phyloP scores from a whole-genome alignment of 2,113 vertebrate species.

The Colaptes auratus region DNA sequence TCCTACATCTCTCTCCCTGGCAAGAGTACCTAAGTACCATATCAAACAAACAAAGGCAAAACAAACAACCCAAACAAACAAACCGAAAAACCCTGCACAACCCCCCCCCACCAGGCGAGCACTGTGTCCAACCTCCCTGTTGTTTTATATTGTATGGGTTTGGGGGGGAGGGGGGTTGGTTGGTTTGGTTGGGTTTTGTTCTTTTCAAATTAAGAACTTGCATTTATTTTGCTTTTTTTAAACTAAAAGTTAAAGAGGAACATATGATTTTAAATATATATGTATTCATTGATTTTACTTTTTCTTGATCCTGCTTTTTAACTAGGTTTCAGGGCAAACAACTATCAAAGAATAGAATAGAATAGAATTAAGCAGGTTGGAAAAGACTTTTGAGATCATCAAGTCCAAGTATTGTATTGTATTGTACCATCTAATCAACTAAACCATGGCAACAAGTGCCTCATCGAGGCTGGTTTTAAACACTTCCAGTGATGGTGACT shows the following conservation, averaged over 20 bases:
- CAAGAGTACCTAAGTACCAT: neutral
- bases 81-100: accelerated
- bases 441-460: no score
- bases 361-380: no score
- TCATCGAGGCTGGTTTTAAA: no score
- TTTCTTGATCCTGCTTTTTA: neutral
- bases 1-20: neutral
- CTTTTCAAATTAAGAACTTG: neutral
- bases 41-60: neutral
- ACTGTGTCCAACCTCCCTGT: neutral
- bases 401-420: no score
- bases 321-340: neutral
- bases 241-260: neutral
- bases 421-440: no score
- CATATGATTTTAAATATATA: no score
- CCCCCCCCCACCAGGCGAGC: neutral
- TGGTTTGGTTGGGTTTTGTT: neutral
- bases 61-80: neutral
- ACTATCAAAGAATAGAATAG: neutral
- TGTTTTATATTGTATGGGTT: neutral
- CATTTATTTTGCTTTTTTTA: neutral
- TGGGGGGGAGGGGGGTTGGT: no score
- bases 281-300: neutral
- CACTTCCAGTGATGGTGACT: no score
- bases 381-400: no score